Conservation (phyloP, 2,113 vertebrate species). For the Boulengeromyrus knoepffleri region DNA sequence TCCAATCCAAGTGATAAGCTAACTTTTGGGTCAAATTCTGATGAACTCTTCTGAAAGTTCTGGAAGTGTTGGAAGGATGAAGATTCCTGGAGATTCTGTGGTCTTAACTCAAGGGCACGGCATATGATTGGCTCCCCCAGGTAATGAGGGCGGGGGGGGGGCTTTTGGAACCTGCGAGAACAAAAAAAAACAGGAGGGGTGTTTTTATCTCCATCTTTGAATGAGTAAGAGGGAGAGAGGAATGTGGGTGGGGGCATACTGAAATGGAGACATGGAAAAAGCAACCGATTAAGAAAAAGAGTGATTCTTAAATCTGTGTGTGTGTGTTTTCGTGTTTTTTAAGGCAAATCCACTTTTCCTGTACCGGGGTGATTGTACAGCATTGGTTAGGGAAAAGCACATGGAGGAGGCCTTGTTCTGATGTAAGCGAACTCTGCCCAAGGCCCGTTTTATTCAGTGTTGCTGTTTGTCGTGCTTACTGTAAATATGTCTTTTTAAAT, state of each 20-base stretch:
- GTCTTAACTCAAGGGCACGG: background rate
- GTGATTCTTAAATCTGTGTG: conserved; percentile 43
- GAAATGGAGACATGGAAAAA: conserved; percentile 24
- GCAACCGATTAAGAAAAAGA: conserved; percentile 28
- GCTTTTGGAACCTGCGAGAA: background rate
- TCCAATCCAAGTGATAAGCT: background rate
- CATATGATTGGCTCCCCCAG: background rate
- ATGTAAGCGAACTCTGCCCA: conserved; percentile 36
- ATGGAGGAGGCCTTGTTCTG: conserved; percentile 35
- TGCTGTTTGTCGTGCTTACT: conserved; percentile 64
- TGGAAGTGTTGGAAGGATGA: background rate
- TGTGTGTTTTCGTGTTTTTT: conserved; percentile 48
- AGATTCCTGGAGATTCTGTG: background rate
- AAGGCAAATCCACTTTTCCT: conserved; percentile 29
- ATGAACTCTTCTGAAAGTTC: background rate
- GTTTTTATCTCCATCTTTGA: background rate
- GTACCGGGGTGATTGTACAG: conserved; percentile 22
- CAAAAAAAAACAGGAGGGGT: background rate
- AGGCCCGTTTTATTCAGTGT: conserved; percentile 65
- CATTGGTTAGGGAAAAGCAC: background rate
- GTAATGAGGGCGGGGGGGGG: background rate
- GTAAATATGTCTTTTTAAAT: conserved; percentile 69
- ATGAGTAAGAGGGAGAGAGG: conserved; percentile 14
- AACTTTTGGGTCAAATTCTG: background rate
- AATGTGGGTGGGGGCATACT: background rate